Evolutionary conservation across 2,113 vertebrate genomes (phyloP), one percentile per base, ranked within the genome.

Genomic region (Cavia porcellus): DNA sequence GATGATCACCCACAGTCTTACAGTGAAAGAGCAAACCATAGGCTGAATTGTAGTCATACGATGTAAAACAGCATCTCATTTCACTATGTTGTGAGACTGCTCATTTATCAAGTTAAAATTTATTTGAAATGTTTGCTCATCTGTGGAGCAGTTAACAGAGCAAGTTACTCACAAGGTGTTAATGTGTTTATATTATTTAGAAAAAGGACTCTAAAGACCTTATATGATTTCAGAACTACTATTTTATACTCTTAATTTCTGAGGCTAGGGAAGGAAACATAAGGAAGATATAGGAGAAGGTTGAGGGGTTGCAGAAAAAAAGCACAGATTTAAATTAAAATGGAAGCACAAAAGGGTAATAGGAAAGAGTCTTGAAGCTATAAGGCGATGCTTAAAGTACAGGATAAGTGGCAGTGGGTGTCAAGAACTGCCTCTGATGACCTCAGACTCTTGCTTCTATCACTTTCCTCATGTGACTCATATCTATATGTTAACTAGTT

Each of bases 241-340:
- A 79, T 52, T 81, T 82, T 68, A 70, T 80, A n/a, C 7, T 50
- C 22, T 93, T 91, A 62, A 87, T 30, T 86, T 95, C n/a, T 88
- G 61, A 92, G 30, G 12, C n/a, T 50, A 93, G 42, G 59, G 45
- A 42, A 59, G 45, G 35, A n/a, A 50, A 50, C 32, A 24, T 81
- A 47, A 70, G 45, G 77, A 83, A 77, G 47, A 17, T 72, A 6
- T 42, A 86, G 55, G 80, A 92, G 81, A 20, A 2, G 10, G 72
- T 66, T 2, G 64, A 57, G 20, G 52, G 74, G 74, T 28, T 38
- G 12, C 3, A 30, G 24, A 1, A 30, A 47, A 77, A 55, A 45
- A 74, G 22, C 45, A 61, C 10, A 42, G 64, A 82, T 50, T 52
- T 89, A 72, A 89, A 25, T 89, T 88, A 68, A 66, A 75, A n/a